Percentiles rank a stretch among this genome's conserved stretches.
Evolutionary conservation across 2,888 invertebrate species (phyloP).

Genomic region (Tinea semifulvella): DNA sequence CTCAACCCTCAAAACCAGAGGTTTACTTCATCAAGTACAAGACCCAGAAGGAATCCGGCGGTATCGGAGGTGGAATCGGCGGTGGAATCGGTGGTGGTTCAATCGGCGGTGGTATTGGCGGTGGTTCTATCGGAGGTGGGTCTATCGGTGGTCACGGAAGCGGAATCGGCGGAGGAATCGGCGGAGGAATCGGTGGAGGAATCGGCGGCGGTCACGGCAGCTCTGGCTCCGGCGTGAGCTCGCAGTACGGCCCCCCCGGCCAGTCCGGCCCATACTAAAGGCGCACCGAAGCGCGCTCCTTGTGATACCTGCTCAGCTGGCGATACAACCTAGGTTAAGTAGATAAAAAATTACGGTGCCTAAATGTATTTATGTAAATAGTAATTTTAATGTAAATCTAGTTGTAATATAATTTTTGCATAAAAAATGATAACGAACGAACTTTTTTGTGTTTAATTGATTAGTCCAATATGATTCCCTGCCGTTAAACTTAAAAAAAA

Average conservation of each 20-base stretch:
- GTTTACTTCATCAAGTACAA: slow-evolving; percentile 88
- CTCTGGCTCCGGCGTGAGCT: slow-evolving; percentile 50
- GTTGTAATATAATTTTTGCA: slow-evolving; percentile 63
- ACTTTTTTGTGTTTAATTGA: background rate
- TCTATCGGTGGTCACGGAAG: slow-evolving; percentile 24
- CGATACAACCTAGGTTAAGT: slow-evolving; percentile 50
- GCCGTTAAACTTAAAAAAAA: too few species aligned
- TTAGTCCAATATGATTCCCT: too few species aligned
- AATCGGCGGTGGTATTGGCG: slow-evolving; percentile 27
- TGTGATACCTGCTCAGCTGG: slow-evolving; percentile 64
- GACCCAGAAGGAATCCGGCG: slow-evolving; percentile 69
- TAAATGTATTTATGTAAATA: slow-evolving; percentile 69
- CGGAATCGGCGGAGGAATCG: slow-evolving; percentile 23
- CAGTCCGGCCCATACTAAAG: slow-evolving; percentile 74
- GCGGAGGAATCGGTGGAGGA: slow-evolving; percentile 41
- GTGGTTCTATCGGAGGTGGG: slow-evolving; percentile 21
- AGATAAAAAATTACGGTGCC: slow-evolving; percentile 68
- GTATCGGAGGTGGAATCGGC: slow-evolving; percentile 32
- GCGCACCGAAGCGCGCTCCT: slow-evolving; percentile 35
- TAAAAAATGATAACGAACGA: slow-evolving; percentile 34
- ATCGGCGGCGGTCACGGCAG: slow-evolving; percentile 35
- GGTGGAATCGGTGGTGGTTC: slow-evolving; percentile 28
- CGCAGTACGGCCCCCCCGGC: slow-evolving; percentile 72
- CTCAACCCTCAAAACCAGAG: slow-evolving; percentile 82
- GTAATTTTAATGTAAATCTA: slow-evolving; percentile 65